Evolutionary conservation across 2,888 invertebrate species (phyloP).

Genomic region (Latrodectus elegans): DNA sequence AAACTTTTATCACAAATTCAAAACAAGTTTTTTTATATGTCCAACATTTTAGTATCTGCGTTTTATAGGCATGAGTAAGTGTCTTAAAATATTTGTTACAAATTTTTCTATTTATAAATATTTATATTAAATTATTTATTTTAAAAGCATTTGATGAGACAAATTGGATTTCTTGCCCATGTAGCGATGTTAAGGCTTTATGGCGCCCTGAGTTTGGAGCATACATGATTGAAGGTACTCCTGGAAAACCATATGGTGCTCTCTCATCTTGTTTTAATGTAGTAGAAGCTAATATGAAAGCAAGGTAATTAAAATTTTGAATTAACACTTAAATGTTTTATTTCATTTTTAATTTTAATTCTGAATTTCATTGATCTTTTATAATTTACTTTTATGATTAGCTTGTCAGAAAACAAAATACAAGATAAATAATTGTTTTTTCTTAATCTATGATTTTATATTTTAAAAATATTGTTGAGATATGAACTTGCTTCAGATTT

Average conservation of each 20-base stretch:
- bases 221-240: slow-evolving; percentile 99
- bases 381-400: no score
- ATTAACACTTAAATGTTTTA: not conserved
- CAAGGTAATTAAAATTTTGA: slow-evolving; percentile 75
- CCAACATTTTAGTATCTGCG: no score
- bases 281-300: slow-evolving; percentile 97
- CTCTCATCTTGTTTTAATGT: slow-evolving; percentile 96
- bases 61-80: no score
- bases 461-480: no score
- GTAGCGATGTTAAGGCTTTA: slow-evolving; percentile 84
- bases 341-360: not conserved
- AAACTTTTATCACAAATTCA: no score
- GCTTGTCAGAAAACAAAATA: no score
- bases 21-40: no score
- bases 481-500: no score
- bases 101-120: not conserved
- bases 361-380: not conserved
- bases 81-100: no score
- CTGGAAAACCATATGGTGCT: slow-evolving; percentile 90
- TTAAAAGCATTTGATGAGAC: slow-evolving; percentile 1
- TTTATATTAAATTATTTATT: not conserved
- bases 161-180: slow-evolving; percentile 2
- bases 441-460: no score
- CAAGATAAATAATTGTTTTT: no score
- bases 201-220: slow-evolving; percentile 99